Base-by-base conservation (phyloP, 2,888 invertebrate species). In the Nemotelus nigrinus region DNA sequence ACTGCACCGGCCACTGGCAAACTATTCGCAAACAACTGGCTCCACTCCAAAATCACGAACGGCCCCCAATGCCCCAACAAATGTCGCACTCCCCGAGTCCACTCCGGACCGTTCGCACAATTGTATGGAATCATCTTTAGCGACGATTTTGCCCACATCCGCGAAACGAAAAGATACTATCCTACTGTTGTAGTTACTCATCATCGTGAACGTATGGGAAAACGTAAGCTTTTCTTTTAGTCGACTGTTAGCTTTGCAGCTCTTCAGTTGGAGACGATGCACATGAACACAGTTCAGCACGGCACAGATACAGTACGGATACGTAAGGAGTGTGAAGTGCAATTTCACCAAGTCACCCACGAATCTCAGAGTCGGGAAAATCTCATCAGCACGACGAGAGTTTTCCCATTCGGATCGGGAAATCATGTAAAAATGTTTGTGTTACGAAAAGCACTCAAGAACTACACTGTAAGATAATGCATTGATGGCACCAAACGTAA, bases 21-120 rank as follows among this genome's bases (percentile, higher is more conserved):
- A 82, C 83, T 82, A 82, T 82, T 83, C 80, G 82, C 82, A 82
- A 83, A 82, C 84, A 85, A 85, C 85, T 85, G 85, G 85, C 85
- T 84, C 83, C 81, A 83, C 85, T 85, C 85, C 85, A 85, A 85
- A 81, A 82, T 81, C 78, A 78, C 80, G 79, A 78, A 80, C 80
- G 78, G 80, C 80, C 81, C 80, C 80, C 63, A 65, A 76, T 44
- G 10, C n/a, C 67, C 64, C 68, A 25, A 50, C 68, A 50, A 70
- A 55, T 70, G 55, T 55, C 70, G 70, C 55, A 10, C 70, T 53
- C 44, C 70, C 41, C 70, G 3, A 25, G 41, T 43, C 55, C 55
- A 10, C 70, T 50, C 70, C 10, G 8, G 41, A 8, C 55, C 55
- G 43, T 55, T 70, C 67, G 55, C 50, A 44, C 45, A 64, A 45